Conservation (phyloP, 1,140 invertebrate species). For the Drosophila ambigua region DNA sequence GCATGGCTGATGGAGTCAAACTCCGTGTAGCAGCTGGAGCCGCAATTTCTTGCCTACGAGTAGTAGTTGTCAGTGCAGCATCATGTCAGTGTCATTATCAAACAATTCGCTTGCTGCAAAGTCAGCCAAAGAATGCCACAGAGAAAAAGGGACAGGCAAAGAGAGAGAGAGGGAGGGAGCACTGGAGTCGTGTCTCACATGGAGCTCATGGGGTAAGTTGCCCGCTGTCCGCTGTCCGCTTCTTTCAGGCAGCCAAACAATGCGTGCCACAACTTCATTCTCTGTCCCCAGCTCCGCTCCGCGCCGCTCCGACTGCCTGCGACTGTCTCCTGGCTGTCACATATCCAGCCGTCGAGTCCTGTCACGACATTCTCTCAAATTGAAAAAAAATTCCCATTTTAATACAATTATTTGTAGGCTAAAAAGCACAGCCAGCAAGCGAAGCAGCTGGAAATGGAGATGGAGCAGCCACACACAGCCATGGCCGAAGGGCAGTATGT, state of each 20-base stretch:
- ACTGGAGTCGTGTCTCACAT: constrained; percentile 29
- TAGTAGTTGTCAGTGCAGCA: constrained; percentile 61
- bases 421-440: constrained; percentile 30
- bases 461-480: too few species aligned
- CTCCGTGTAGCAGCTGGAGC: too few species aligned
- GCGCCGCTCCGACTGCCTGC: constrained; percentile 17
- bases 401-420: constrained; percentile 62
- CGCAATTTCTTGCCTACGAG: constrained; percentile 45
- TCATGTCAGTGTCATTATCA: constrained; percentile 80
- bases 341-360: constrained; percentile 50
- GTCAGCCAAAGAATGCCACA: constrained; percentile 31
- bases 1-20: too few species aligned
- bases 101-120: constrained; percentile 59
- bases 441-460: background rate
- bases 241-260: constrained; percentile 49
- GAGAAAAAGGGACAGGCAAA: background rate
- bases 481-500: too few species aligned
- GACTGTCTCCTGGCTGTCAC: constrained; percentile 33
- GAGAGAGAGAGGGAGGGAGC: background rate
- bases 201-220: constrained; percentile 51
- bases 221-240: constrained; percentile 43
- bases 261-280: constrained; percentile 58
- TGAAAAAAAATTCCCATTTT: constrained; percentile 69
- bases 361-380: constrained; percentile 60
- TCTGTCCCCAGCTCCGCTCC: background rate